These are phyloP conservation scores for Anarrhichthys ocellatus DNA, from an alignment of 2,113 vertebrate species.

Conservation along the genomic window DNA sequence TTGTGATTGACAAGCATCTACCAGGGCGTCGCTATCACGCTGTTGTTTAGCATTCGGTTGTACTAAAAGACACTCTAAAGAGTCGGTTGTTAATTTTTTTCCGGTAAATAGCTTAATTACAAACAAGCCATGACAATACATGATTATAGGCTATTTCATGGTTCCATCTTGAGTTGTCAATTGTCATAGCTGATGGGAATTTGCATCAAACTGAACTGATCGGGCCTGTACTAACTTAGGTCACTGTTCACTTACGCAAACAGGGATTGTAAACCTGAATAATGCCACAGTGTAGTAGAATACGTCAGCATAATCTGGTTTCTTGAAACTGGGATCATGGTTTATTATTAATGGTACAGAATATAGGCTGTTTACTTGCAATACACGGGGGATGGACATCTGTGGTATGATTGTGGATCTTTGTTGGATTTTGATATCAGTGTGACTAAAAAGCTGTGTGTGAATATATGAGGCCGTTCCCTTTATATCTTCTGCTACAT, in stretches of 20 bases:
- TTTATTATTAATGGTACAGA: background rate
- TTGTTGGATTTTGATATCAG: background rate
- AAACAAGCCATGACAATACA: background rate
- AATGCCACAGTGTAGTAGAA: background rate
- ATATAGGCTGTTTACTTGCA: background rate
- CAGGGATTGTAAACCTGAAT: background rate
- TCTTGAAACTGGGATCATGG: background rate
- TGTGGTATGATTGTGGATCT: background rate
- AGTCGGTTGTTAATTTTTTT: background rate
- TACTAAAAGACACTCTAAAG: background rate
- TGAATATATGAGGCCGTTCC: background rate
- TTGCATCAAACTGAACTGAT: background rate
- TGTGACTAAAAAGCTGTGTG: background rate
- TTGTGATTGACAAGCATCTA: too few species aligned
- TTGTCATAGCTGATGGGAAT: background rate
- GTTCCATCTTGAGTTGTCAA: background rate
- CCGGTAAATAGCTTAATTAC: background rate
- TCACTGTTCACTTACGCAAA: background rate
- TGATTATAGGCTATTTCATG: background rate
- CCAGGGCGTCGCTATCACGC: background rate
- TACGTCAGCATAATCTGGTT: background rate
- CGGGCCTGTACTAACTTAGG: background rate
- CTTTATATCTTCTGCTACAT: background rate
- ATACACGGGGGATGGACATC: background rate
- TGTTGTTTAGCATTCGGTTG: too few species aligned